A percentile compares a stretch with the other conserved stretches of the same genome.
Evolutionary conservation across 2,888 invertebrate genomes (phyloP).

Genomic region (Allacma fusca): DNA sequence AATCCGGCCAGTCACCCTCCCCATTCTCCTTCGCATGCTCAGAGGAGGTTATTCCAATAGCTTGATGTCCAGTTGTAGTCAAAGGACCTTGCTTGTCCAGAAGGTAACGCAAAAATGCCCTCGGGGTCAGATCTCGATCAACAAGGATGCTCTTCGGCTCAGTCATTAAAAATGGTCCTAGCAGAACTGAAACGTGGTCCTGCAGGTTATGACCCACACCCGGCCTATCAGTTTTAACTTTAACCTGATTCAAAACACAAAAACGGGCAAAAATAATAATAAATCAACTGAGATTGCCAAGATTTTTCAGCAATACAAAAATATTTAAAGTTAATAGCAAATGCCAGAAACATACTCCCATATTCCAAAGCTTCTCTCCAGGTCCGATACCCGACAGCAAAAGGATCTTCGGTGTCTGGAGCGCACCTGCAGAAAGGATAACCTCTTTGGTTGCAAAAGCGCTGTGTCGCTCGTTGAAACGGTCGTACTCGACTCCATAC

Average conservation of each 20-base stretch:
- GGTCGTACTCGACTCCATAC: constrained; percentile 54
- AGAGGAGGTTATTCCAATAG: constrained; percentile 52
- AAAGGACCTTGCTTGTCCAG: constrained; percentile 48
- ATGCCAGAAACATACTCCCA: constrained; percentile 50
- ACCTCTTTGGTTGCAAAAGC: constrained; percentile 55
- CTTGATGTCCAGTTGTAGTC: constrained; percentile 46
- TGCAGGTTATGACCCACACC: constrained; percentile 30
- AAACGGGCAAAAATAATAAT: too few species aligned
- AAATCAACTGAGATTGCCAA: too few species aligned
- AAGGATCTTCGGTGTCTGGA: constrained; percentile 49
- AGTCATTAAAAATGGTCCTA: constrained; percentile 19
- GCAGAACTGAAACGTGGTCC: constrained; percentile 24
- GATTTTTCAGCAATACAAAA: too few species aligned
- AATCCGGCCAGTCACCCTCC: constrained; percentile 56
- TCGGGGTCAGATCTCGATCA: constrained; percentile 25
- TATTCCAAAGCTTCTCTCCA: constrained; percentile 42
- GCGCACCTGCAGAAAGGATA: constrained; percentile 50
- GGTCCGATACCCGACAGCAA: constrained; percentile 52
- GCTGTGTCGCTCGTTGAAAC: constrained; percentile 49
- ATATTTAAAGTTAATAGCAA: too few species aligned
- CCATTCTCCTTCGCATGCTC: constrained; percentile 51
- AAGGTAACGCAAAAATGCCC: constrained; percentile 1
- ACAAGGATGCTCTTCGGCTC: constrained; percentile 10
- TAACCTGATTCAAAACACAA: too few species aligned
- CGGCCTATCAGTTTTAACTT: constrained; percentile 7